phyloP scores from a whole-genome alignment of 2,113 vertebrate genomes.

The Ictidomys tridecemlineatus region DNA sequence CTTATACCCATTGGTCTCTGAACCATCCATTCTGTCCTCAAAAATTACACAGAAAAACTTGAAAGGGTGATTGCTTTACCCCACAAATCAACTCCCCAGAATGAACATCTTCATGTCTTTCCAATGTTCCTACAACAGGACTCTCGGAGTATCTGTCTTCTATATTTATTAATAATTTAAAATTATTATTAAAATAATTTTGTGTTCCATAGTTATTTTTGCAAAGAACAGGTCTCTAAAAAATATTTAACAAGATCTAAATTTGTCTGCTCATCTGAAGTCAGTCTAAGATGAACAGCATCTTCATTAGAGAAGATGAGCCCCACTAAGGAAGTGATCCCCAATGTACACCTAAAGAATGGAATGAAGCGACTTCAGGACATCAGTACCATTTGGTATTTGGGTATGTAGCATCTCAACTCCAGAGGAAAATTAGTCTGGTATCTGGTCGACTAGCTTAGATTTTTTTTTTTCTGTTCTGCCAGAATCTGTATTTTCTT shows the following conservation, averaged over 20 bases:
- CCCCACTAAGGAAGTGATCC: neutral
- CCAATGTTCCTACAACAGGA: neutral
- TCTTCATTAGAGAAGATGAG: neutral
- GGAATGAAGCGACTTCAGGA: too few species aligned
- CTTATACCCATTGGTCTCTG: neutral
- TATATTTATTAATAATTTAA: too few species aligned
- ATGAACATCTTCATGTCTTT: neutral
- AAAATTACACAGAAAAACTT: fast-evolving
- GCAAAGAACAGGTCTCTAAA: neutral
- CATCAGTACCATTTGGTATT: fast-evolving
- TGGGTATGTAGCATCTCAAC: neutral
- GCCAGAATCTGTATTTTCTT: neutral
- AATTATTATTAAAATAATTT: too few species aligned
- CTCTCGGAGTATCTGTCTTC: neutral
- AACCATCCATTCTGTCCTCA: neutral
- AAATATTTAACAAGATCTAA: neutral
- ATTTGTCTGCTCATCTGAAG: neutral
- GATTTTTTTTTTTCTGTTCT: neutral
- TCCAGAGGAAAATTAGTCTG: too few species aligned
- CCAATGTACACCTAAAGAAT: neutral
- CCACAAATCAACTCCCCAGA: neutral
- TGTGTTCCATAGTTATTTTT: neutral
- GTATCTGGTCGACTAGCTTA: neutral
- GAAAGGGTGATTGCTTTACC: too few species aligned
- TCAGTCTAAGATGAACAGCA: neutral